Evolutionary conservation across 2,888 invertebrate species (phyloP).

Genomic region (Tachina grossa): DNA sequence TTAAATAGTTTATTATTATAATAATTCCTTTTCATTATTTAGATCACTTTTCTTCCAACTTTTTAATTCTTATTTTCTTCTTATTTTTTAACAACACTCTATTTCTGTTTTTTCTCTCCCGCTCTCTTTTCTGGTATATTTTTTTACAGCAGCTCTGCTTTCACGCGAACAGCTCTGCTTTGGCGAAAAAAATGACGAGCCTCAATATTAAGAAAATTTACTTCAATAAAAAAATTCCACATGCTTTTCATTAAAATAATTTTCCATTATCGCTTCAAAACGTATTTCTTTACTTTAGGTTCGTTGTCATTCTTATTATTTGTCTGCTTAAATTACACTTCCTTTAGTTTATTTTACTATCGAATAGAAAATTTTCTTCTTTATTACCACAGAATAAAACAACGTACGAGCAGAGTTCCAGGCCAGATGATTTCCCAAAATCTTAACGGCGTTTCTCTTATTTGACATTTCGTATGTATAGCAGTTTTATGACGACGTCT

Average conservation of each 20-base stretch:
- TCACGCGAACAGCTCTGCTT: slow-evolving; percentile 44
- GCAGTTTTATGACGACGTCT: slow-evolving; percentile 28
- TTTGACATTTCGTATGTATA: slow-evolving; percentile 64
- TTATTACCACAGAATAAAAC: slow-evolving; percentile 72
- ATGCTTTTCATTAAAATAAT: slow-evolving; percentile 48
- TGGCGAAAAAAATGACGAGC: slow-evolving; percentile 70
- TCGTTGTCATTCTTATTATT: slow-evolving; percentile 49
- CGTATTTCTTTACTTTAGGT: slow-evolving; percentile 41
- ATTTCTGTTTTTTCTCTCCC: slow-evolving; percentile 48
- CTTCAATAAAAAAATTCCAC: slow-evolving; percentile 60
- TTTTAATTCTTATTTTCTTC: slow-evolving; percentile 61
- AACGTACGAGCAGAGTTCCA: slow-evolving; percentile 64
- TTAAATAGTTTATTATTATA: slow-evolving; percentile 45
- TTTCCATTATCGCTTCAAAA: slow-evolving; percentile 36
- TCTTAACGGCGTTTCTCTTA: slow-evolving; percentile 38
- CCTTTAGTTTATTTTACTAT: slow-evolving; percentile 45
- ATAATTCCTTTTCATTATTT: slow-evolving; percentile 46
- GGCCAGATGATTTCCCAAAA: slow-evolving; percentile 23
- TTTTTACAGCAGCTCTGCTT: slow-evolving; percentile 57
- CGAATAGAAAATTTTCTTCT: slow-evolving; percentile 64
- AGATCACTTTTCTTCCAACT: slow-evolving; percentile 50
- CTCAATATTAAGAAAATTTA: slow-evolving; percentile 67
- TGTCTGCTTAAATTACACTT: slow-evolving; percentile 29
- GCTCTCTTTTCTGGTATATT: slow-evolving; percentile 59
- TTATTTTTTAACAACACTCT: slow-evolving; percentile 62